These are phyloP conservation scores for Caenorhabditis inopinata DNA, from an alignment of 1,140 invertebrate genomes.

Conservation along the genomic window DNA sequence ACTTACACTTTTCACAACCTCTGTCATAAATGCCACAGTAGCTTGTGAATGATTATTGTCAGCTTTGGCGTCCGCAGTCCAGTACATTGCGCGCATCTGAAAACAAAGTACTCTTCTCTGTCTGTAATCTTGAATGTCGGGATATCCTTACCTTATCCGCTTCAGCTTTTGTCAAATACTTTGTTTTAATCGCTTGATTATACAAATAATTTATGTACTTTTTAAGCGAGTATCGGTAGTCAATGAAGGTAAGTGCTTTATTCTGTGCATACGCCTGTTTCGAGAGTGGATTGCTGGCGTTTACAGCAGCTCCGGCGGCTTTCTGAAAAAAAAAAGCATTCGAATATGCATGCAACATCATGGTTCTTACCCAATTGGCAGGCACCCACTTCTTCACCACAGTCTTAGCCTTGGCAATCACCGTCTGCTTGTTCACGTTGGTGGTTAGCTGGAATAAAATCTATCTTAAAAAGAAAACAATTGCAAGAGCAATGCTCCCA, in stretches of 20 bases:
- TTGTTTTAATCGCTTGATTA: not conserved
- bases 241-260: not conserved
- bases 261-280: constrained; percentile 20
- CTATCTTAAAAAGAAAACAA: not conserved
- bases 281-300: not conserved
- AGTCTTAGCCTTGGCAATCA: not conserved
- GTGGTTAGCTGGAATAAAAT: not conserved
- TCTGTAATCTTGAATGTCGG: too few species aligned
- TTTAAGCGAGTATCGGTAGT: not conserved
- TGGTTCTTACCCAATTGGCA: not conserved
- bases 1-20: too few species aligned
- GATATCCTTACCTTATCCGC: not conserved
- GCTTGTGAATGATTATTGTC: too few species aligned
- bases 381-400: not conserved
- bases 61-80: too few species aligned
- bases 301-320: not conserved
- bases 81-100: too few species aligned
- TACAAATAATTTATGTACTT: constrained; percentile 9
- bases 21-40: too few species aligned
- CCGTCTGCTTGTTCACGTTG: not conserved
- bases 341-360: too few species aligned
- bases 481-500: too few species aligned
- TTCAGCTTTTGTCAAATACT: not conserved
- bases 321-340: not conserved
- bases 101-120: too few species aligned